These are phyloP conservation scores for Dendrophyllia cribrosa DNA, from an alignment of 64 coral and sea anemone genomes.

Conservation along the genomic window DNA sequence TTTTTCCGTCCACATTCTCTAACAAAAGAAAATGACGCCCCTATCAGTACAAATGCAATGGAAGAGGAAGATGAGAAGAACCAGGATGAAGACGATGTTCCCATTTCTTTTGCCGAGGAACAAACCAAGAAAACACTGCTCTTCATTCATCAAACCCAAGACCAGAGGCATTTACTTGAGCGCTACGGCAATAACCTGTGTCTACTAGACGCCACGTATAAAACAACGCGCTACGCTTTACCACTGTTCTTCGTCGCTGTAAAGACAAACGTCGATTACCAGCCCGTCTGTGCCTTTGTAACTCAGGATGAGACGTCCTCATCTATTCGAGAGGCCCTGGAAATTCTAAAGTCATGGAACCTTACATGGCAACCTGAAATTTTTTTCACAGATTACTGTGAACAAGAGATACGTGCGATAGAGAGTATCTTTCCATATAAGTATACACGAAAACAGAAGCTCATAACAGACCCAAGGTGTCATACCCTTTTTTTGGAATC, in stretches of 20 bases:
- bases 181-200: constrained; percentile 56
- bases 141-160: constrained; percentile 30
- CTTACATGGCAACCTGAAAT: not conserved
- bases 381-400: constrained; percentile 23
- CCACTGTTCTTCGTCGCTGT: constrained; percentile 65
- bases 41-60: too few relatives aligned
- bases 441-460: too few relatives aligned
- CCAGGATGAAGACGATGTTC: too few relatives aligned
- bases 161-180: constrained; percentile 32
- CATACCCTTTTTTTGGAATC: constrained; percentile 58
- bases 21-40: not conserved
- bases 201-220: constrained; percentile 69
- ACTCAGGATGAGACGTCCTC: constrained; percentile 44
- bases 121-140: not conserved
- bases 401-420: constrained; percentile 43
- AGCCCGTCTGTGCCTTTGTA: constrained; percentile 66
- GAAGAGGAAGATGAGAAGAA: too few relatives aligned
- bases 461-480: not conserved
- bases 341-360: not conserved
- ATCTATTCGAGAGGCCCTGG: not conserved
- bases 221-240: constrained; percentile 59
- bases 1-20: constrained; percentile 21
- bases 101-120: too few relatives aligned
- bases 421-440: constrained; percentile 26
- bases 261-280: constrained; percentile 72